A percentile compares a stretch with the other conserved stretches of the same genome.
Conservation (phyloP, 2,888 invertebrate genomes). For the Trichogramma evanescens region DNA sequence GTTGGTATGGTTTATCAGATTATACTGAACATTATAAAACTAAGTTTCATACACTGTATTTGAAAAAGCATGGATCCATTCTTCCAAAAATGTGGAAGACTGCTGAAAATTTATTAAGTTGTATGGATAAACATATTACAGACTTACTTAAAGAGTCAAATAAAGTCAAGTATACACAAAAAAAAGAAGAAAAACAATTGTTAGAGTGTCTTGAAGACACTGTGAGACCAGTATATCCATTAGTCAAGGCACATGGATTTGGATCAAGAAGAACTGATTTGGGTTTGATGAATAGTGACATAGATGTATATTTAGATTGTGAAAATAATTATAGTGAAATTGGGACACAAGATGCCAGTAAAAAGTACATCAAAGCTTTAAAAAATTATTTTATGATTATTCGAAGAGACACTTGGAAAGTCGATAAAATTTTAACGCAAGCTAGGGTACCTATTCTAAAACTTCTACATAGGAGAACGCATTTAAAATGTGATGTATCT, state of each 20-base stretch:
- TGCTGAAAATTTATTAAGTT: constrained; percentile 18
- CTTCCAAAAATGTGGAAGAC: constrained; percentile 21
- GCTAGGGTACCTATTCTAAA: constrained; percentile 58
- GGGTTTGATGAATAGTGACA: constrained; percentile 39
- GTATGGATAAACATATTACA: constrained; percentile 20
- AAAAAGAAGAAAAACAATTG: constrained; percentile 17
- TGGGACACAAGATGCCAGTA: constrained; percentile 12
- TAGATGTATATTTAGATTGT: constrained; percentile 39
- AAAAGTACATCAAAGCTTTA: constrained; percentile 8
- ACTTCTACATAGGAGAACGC: constrained; percentile 46
- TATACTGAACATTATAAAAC: constrained; percentile 2
- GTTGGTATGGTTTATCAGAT: constrained; percentile 7
- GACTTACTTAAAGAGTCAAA: constrained; percentile 23
- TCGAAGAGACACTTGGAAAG: constrained; percentile 27
- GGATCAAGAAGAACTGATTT: constrained; percentile 57
- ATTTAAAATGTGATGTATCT: constrained; percentile 57
- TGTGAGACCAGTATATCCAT: constrained; percentile 22
- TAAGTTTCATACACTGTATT: constrained; percentile 3
- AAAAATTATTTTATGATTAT: constrained; percentile 23
- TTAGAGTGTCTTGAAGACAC: constrained; percentile 25
- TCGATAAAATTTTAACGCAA: constrained; percentile 43
- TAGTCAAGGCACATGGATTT: constrained; percentile 50
- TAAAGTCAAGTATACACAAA: constrained; percentile 7
- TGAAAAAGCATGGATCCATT: constrained; percentile 20
- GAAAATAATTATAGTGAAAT: constrained; percentile 24